Conservation (phyloP, 2,888 invertebrate species). For the Torymus aiolomorphi region DNA sequence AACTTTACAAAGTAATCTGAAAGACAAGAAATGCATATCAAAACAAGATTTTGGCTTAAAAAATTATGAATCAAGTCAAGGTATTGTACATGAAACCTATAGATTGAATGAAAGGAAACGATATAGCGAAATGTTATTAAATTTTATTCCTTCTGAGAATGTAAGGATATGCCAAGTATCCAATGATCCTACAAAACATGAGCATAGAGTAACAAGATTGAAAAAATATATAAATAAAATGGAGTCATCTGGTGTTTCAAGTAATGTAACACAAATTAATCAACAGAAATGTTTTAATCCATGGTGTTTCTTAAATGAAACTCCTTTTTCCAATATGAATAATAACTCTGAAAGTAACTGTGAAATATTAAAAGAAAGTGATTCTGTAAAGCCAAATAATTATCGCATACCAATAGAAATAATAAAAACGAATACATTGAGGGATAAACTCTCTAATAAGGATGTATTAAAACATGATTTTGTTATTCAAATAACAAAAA, state of each 20-base stretch:
- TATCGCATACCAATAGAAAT: conserved; percentile 27
- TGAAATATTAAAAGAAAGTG: conserved; percentile 12
- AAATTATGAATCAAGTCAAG: conserved; percentile 11
- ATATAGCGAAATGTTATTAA: conserved; percentile 45
- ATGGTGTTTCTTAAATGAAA: background rate
- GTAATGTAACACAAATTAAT: too few species aligned
- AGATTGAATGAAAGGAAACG: conserved; percentile 34
- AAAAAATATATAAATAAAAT: conserved; percentile 14
- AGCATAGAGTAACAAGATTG: conserved; percentile 6
- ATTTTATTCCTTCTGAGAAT: conserved; percentile 31
- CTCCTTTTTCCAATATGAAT: background rate
- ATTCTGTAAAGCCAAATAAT: conserved; percentile 3
- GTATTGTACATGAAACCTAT: conserved; percentile 34
- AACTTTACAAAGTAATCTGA: background rate
- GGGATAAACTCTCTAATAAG: conserved; percentile 67
- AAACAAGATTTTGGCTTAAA: background rate
- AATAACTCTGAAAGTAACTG: too few species aligned
- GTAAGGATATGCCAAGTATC: conserved; percentile 11
- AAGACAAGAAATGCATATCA: background rate
- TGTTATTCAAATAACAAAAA: conserved; percentile 63
- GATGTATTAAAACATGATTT: conserved; percentile 66
- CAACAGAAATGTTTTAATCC: background rate
- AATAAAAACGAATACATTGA: conserved; percentile 65
- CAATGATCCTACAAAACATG: background rate
- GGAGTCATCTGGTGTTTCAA: background rate